These are phyloP conservation scores for Ceratothoa steindachneri DNA, from an alignment of 2,888 invertebrate species.

Conservation along the genomic window DNA sequence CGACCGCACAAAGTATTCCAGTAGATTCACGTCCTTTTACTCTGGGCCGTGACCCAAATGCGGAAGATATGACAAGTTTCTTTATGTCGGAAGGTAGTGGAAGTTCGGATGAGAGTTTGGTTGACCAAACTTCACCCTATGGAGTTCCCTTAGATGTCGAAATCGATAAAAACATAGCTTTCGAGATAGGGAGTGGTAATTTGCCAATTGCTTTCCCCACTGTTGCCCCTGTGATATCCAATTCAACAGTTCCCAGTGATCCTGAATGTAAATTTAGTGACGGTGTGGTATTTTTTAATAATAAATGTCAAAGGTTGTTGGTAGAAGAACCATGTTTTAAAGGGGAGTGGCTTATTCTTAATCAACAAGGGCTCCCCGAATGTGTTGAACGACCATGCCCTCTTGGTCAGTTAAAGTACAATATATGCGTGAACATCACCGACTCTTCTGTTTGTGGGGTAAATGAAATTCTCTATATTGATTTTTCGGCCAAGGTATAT, in stretches of 20 bases:
- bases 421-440: constrained; percentile 18
- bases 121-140: too few relatives aligned
- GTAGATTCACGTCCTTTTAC: too few relatives aligned
- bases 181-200: neutral
- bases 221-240: neutral
- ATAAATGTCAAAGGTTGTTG: constrained; percentile 15
- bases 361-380: constrained; percentile 8
- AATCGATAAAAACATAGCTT: neutral
- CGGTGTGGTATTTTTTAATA: neutral
- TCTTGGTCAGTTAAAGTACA: constrained; percentile 21
- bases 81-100: neutral
- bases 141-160: too few relatives aligned
- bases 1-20: too few relatives aligned
- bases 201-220: neutral
- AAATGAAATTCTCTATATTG: constrained; percentile 34
- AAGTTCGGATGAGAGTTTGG: neutral
- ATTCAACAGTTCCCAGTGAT: neutral
- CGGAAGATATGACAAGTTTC: neutral
- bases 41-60: neutral
- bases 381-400: constrained; percentile 31
- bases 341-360: constrained; percentile 31
- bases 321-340: constrained; percentile 15
- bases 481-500: constrained; percentile 16
- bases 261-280: neutral
- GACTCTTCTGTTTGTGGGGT: constrained; percentile 21